Evolutionary conservation across 37 sponge, comb jelly and placozoan species (phyloP).

Genomic region (Corticium candelabrum): DNA sequence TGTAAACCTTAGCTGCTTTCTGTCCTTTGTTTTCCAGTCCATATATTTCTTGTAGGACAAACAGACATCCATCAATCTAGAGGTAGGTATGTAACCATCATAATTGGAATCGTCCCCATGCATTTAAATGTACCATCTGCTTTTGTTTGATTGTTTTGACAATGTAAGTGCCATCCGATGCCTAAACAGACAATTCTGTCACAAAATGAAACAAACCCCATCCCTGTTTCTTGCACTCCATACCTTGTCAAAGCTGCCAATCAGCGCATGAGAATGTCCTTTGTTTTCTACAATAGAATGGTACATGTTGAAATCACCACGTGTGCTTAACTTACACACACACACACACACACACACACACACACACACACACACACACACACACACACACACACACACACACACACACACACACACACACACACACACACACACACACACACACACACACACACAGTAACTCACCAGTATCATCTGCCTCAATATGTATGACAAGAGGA

Average conservation of each 20-base stretch:
- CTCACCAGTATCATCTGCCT: neutral
- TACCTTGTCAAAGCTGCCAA: conserved; percentile 2
- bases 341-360: conserved; percentile 15
- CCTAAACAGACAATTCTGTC: no score
- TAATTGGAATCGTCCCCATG: neutral
- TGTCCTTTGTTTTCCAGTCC: conserved; percentile 72
- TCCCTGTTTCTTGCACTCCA: no score
- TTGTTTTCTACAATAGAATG: neutral
- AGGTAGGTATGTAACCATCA: neutral
- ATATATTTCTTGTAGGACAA: conserved; percentile 81
- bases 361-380: conserved; percentile 26
- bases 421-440: conserved; percentile 18
- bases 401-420: conserved; percentile 40
- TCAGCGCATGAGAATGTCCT: neutral
- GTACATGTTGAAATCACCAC: no score
- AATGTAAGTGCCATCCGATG: neutral
- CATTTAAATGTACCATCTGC: conserved; percentile 13
- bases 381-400: conserved; percentile 28
- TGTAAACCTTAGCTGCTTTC: conserved; percentile 12
- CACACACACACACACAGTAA: conserved; percentile 18
- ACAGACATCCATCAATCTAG: conserved; percentile 44
- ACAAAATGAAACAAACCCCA: neutral
- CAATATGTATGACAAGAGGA: neutral
- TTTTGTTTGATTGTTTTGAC: conserved; percentile 14
- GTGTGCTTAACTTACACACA: conserved; percentile 7